Base-by-base conservation (phyloP, 2,113 vertebrate genomes). In the Kryptolebias marmoratus region DNA sequence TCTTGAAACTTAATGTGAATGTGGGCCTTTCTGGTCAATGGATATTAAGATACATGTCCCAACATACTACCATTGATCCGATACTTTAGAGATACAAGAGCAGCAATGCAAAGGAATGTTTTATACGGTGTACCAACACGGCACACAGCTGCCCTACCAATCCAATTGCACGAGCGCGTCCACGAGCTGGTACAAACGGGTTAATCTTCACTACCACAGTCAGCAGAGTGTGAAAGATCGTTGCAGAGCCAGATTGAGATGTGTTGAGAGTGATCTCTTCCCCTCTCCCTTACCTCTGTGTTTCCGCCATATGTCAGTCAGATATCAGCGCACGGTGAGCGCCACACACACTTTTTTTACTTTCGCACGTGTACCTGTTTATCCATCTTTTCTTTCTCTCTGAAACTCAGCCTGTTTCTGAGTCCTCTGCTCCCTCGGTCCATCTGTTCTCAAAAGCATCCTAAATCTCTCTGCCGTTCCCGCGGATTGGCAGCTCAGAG, bases 371-470 rank as follows among this genome's bases (percentile, higher is more conserved):
- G 71, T 77, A 77, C 69, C 75, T 81, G 77, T 83, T 88, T 77
- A 72, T 84, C 56, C 71, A 36, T 52, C 53, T 39, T 57, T 47
- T 76, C 66, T 60, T 62, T 73, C 59, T 56, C 47, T 65, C 45
- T 11, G 2, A 14, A 44, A 44, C 57, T 72, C 72, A 39, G 39
- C 39, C 39, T 42, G 39, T 67, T 27, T 32, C 64, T 63, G 58
- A 59, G 27, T 68, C 66, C 64, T 64, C 50, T 39, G 50, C 70
- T 75, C 63, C 67, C 48, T 70, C 55, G 2, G 75, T 79, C 76
- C 79, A 86, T 85, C 80, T 88, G 77, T 55, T 81, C 66, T 82
- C 65, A 64, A 55, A 81, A 60, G 48, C 55, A 53, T 71, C 64
- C 68, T 0, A 32, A 65, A 60, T 69, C 49, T 83, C 70, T 77